These are phyloP conservation scores for Tyria jacobaeae DNA, from an alignment of 2,888 invertebrate species.

Conservation along the genomic window DNA sequence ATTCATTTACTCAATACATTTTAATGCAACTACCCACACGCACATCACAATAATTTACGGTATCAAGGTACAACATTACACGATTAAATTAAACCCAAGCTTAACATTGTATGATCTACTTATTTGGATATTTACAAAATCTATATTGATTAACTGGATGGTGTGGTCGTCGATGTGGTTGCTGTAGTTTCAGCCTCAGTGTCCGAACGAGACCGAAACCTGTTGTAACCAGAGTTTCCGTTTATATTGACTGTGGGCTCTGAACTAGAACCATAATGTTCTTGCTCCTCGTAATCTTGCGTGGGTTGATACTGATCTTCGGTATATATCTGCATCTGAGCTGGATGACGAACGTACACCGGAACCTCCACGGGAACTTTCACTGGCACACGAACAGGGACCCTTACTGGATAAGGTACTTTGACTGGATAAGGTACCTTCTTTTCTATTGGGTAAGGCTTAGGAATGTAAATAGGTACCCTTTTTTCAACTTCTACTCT, in stretches of 20 bases:
- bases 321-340: constrained; percentile 57
- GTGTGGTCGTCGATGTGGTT: constrained; percentile 45
- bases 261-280: constrained; percentile 37
- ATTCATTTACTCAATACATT: constrained; percentile 72
- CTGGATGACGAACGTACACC: constrained; percentile 68
- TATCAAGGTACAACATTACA: constrained; percentile 41
- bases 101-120: constrained; percentile 17
- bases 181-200: constrained; percentile 40
- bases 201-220: constrained; percentile 73
- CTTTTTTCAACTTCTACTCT: constrained; percentile 61
- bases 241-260: constrained; percentile 66
- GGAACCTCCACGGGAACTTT: constrained; percentile 72
- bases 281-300: constrained; percentile 21
- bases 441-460: constrained; percentile 72
- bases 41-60: constrained; percentile 65
- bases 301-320: constrained; percentile 42
- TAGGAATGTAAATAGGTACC: constrained; percentile 63
- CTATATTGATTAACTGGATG: constrained; percentile 42
- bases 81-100: not conserved
- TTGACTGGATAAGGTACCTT: constrained; percentile 74
- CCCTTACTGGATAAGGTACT: constrained; percentile 74
- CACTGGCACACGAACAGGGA: constrained; percentile 64
- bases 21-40: constrained; percentile 50
- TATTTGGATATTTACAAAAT: constrained; percentile 42
- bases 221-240: constrained; percentile 67